Base-by-base conservation (phyloP, 2,888 invertebrate species). In the Thereva unica region DNA sequence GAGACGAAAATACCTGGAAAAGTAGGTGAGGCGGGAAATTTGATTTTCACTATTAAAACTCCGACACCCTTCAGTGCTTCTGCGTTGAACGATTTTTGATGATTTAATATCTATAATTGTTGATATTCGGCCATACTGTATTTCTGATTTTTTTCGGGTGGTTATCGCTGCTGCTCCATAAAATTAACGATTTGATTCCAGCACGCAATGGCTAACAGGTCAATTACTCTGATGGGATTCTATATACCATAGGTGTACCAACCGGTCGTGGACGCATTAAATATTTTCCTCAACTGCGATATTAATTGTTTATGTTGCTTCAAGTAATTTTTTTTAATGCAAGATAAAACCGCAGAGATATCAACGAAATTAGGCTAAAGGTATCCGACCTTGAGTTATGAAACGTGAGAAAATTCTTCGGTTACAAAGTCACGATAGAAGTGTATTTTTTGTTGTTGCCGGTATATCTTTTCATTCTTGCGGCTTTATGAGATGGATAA, bases 61-160 rank as follows among this genome's bases (percentile, higher is more conserved):
- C 50, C 41, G 61, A 61, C 50, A 61, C 61, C 41, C 50, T 9
- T 23, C 34, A 50, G 40, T 37, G 61, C 61, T 61, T 61, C 50
- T 61, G 61, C 23, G 61, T 61, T 50, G 61, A 61, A 50, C 50
- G 61, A 40, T 50, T 61, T 61, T 61, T 61, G 49, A 61, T 61
- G 61, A 61, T 61, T 50, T 50, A 61, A 50, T 50, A 35, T 50
- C 50, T 23, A 23, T 23, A 23, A 23, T 23, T 23, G 23, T 23
- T 23, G 23, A 23, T 23, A 23, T 37, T 47, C 12, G 34, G 23
- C 7, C 5, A 6, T 10, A 23, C 41, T 37, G n/a, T 5, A 40
- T 12, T 50, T 49, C 12, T 61, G 49, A n/a, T 40, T 49, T 12
- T 23, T 10, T 38, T 4, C 8, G 8, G 40, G 53, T 53, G 5